Conservation (phyloP, 2,797 vertebrate genomes). For the Anableps anableps region DNA sequence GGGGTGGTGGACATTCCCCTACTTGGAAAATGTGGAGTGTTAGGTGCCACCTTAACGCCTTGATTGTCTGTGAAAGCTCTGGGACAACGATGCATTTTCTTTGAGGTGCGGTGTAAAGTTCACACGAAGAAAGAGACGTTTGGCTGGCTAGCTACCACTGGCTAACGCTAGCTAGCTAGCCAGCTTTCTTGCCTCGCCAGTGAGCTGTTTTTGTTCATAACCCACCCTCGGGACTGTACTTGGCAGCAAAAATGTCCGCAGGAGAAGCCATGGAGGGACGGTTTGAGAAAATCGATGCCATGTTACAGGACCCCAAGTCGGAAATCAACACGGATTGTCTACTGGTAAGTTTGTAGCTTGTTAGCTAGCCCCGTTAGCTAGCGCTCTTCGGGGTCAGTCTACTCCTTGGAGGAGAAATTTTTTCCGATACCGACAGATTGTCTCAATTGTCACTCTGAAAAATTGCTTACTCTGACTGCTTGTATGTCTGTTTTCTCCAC, state of each 20-base stretch:
- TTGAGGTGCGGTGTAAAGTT: constrained; percentile 70
- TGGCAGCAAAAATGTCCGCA: constrained; percentile 86
- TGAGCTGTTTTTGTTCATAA: constrained; percentile 65
- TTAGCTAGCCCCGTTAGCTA: constrained; percentile 46
- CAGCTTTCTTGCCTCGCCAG: constrained; percentile 57
- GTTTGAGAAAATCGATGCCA: constrained; percentile 96
- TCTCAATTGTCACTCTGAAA: constrained; percentile 46
- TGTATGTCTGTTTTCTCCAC: neutral
- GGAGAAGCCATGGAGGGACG: constrained; percentile 92
- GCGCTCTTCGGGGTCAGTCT: constrained; percentile 63
- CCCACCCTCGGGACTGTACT: constrained; percentile 54
- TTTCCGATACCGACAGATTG: constrained; percentile 53
- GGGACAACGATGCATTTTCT: constrained; percentile 75
- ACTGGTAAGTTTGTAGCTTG: constrained; percentile 89
- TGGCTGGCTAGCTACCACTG: constrained; percentile 75
- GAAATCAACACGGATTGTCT: constrained; percentile 98
- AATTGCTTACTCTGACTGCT: constrained; percentile 25
- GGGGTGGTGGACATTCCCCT: constrained; percentile 43
- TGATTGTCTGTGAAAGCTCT: constrained; percentile 56
- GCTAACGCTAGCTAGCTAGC: constrained; percentile 75
- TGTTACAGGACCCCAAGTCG: constrained; percentile 96
- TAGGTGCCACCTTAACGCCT: constrained; percentile 58
- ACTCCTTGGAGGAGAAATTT: constrained; percentile 61
- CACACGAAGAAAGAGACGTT: constrained; percentile 74
- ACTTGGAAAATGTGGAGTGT: constrained; percentile 74